Evolutionary conservation across 2,888 invertebrate species (phyloP).

Genomic region (Anthophora plumipes): DNA sequence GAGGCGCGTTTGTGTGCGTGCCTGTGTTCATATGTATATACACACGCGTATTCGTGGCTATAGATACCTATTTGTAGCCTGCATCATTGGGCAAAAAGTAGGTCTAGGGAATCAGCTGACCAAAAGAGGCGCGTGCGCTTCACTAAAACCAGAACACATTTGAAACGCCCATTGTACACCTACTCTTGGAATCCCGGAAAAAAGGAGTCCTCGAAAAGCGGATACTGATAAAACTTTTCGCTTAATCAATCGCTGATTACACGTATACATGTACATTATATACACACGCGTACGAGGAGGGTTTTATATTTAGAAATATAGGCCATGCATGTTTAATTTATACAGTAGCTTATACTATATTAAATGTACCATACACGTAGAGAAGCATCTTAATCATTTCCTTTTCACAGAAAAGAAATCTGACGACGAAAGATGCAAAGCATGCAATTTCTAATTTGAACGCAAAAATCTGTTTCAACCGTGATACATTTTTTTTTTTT

Average conservation of each 20-base stretch:
- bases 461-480: neutral
- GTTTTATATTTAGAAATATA: slow-evolving; percentile 45
- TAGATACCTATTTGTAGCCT: slow-evolving; percentile 68
- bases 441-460: neutral
- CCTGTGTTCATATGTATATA: slow-evolving; percentile 13
- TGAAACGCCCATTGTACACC: slow-evolving; percentile 67
- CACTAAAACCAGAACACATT: slow-evolving; percentile 48
- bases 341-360: neutral
- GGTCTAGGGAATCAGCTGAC: slow-evolving; percentile 83
- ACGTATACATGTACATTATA: neutral
- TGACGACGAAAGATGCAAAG: neutral
- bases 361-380: neutral
- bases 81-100: slow-evolving; percentile 78
- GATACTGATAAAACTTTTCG: slow-evolving; percentile 31
- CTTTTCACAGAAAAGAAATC: neutral
- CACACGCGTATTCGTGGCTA: slow-evolving; percentile 40
- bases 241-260: slow-evolving; percentile 29
- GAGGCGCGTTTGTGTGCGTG: too few relatives aligned
- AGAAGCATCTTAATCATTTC: neutral
- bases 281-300: neutral
- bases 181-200: slow-evolving; percentile 41
- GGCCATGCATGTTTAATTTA: slow-evolving; percentile 32
- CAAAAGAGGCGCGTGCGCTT: slow-evolving; percentile 75
- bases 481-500: neutral
- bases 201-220: slow-evolving; percentile 31